Evolutionary conservation across 2,888 invertebrate genomes (phyloP).

Genomic region (Mactromeris polynyma): DNA sequence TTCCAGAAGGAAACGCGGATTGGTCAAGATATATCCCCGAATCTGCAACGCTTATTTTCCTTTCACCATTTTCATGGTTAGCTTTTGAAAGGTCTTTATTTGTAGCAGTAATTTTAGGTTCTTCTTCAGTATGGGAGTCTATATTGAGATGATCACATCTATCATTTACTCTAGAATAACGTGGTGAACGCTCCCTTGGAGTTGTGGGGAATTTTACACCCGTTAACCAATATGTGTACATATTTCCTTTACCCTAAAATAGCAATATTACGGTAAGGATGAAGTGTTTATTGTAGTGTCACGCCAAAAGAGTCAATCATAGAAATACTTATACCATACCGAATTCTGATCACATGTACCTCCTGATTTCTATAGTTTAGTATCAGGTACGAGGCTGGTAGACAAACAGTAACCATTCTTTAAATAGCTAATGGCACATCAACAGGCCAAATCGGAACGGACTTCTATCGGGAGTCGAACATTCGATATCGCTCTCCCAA

Average conservation of each 20-base stretch:
- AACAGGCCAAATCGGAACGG: no score
- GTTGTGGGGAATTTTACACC: background rate
- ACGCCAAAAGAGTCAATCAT: no score
- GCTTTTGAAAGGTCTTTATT: background rate
- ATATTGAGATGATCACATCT: background rate
- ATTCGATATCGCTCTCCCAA: no score
- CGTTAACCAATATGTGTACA: slow-evolving; percentile 43
- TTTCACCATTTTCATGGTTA: background rate
- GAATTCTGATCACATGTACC: no score
- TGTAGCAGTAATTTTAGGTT: background rate
- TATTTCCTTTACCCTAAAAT: slow-evolving; percentile 44
- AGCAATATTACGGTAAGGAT: background rate
- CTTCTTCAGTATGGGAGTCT: background rate
- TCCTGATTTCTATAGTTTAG: no score
- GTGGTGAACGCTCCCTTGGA: background rate
- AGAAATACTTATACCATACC: no score
- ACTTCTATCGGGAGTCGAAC: no score
- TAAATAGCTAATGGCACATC: no score
- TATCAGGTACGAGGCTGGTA: no score
- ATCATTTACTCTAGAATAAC: background rate
- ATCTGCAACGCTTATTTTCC: slow-evolving; percentile 37
- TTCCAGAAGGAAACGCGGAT: background rate
- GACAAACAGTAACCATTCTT: no score
- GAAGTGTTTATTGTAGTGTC: no score
- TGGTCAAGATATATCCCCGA: slow-evolving; percentile 34